Evolutionary conservation across 2,113 vertebrate species (phyloP), one percentile per base, ranked within the genome.

Genomic region (Propithecus coquereli): DNA sequence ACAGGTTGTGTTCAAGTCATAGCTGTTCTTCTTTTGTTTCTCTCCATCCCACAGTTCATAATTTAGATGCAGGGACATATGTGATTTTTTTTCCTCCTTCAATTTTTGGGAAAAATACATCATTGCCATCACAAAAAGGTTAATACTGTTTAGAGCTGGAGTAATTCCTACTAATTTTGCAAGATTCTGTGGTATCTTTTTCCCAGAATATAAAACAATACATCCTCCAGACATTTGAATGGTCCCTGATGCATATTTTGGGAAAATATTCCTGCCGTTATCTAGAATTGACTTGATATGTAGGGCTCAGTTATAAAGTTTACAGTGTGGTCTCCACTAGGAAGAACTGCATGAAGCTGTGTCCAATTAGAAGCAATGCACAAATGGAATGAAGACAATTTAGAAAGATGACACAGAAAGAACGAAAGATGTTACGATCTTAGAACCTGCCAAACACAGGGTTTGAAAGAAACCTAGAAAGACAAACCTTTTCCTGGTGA

Each of bases 151-250:
- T 85, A 20, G 16, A 90, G 13, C 59, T 50, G 18, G 30, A 93
- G 13, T 88, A 91, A 47, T 71, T 95, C 34, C 47, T 92, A 83
- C 37, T 25, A 87, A 3, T 73, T 90, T 93, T 81, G 14, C 63
- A 68, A 81, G 66, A 77, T 68, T 66, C 50, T 81, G 0, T 65
- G 43, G 22, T 88, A 63, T 47, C 57, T 92, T 74, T 84, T 59
- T 86, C 30, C 20, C 20, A 83, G 52, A 87, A 68, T 71, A 40
- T 57, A 91, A 61, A 93, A 71, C 7, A 43, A 20, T 70, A 74
- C 11, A 47, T 95, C 74, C 85, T 84, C 32, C 81, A 95, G 61
- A 94, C 59, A 79, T 95, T 70, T 87, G 73, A 94, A 95, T 70
- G 37, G 52, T 87, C 47, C 61, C 77, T 52, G 59, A 61, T 71